These are phyloP conservation scores for Nanger granti DNA, from an alignment of 2,113 vertebrate species.

Conservation along the genomic window DNA sequence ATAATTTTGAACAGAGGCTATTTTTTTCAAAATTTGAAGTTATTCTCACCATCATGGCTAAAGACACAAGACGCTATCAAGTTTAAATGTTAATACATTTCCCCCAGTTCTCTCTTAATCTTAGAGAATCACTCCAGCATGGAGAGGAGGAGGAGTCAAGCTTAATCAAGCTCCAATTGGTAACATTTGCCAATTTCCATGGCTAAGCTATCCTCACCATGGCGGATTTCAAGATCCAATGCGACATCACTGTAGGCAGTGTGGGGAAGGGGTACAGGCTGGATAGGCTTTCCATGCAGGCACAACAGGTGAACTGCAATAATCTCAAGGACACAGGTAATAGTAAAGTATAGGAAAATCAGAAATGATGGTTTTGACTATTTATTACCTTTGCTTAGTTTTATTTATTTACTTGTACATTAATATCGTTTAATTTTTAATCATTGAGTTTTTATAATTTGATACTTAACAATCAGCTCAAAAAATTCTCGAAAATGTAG, in stretches of 20 bases:
- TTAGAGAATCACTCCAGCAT: neutral
- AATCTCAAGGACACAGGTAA: neutral
- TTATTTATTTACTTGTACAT: neutral
- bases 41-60: neutral
- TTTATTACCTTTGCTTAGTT: neutral
- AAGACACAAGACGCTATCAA: neutral
- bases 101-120: neutral
- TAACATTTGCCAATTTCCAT: neutral
- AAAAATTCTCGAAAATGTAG: neutral
- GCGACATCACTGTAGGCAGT: neutral
- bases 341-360: neutral
- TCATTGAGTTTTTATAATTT: neutral
- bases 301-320: accelerated
- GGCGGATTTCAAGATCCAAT: too few species aligned
- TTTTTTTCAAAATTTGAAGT: neutral
- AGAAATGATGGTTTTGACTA: neutral
- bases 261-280: accelerated
- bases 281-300: neutral
- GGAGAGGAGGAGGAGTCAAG: neutral
- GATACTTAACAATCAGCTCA: neutral
- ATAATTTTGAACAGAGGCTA: neutral
- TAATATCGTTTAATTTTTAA: neutral
- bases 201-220: neutral
- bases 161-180: neutral
- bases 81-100: neutral